Evolutionary conservation across 2,888 invertebrate species (phyloP).

Genomic region (Callosobruchus maculatus): DNA sequence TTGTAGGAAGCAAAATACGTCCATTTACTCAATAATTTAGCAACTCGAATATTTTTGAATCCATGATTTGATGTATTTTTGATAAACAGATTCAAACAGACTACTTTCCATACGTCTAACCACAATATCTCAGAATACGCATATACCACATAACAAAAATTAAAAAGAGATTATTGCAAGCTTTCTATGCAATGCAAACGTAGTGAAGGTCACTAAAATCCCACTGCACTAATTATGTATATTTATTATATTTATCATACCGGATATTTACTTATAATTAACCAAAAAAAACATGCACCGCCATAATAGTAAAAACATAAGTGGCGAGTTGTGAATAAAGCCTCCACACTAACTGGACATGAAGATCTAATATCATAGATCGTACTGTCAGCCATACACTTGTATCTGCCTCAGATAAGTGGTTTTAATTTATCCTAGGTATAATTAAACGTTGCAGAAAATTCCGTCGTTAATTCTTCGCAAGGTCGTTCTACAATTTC

Average conservation of each 20-base stretch:
- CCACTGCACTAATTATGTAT: not conserved
- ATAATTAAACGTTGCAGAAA: slow-evolving; percentile 1
- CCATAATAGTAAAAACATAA: not conserved
- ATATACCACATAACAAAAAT: too few relatives aligned
- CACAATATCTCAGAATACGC: too few relatives aligned
- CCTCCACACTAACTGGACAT: not conserved
- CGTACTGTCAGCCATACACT: not conserved
- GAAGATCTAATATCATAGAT: not conserved
- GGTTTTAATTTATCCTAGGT: slow-evolving; percentile 6
- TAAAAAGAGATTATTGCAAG: too few relatives aligned
- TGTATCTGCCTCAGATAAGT: not conserved
- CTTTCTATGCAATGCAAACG: too few relatives aligned
- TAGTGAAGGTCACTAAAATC: not conserved
- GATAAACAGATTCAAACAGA: too few relatives aligned
- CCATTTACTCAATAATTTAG: too few relatives aligned
- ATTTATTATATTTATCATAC: not conserved
- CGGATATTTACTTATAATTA: not conserved
- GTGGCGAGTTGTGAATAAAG: not conserved
- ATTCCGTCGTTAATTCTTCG: slow-evolving; percentile 9
- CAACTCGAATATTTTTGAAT: too few relatives aligned
- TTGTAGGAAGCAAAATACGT: too few relatives aligned
- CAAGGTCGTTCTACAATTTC: slow-evolving; percentile 7
- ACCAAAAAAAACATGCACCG: not conserved
- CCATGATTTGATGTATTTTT: too few relatives aligned
- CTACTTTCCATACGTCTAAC: too few relatives aligned